Conservation (phyloP, 2,888 invertebrate species). For the Colletes collaris region DNA sequence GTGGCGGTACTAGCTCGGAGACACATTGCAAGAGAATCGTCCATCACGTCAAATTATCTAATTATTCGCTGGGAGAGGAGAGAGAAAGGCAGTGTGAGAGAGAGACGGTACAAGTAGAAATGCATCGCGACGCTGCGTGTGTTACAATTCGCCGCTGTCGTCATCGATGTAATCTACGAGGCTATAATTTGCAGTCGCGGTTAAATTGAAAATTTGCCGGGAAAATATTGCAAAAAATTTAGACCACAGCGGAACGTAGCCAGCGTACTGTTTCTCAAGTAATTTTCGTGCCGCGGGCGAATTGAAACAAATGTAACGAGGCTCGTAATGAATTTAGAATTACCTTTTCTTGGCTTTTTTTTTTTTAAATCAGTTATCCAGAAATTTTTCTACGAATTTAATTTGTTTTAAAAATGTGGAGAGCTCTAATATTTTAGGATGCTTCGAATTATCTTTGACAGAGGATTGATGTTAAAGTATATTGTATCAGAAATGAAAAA, state of each 20-base stretch:
- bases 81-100: neutral
- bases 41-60: slow-evolving; percentile 56
- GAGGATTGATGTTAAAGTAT: too few relatives aligned
- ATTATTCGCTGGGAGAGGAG: slow-evolving; percentile 36
- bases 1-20: neutral
- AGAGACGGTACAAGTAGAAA: slow-evolving; percentile 39
- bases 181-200: slow-evolving; percentile 53
- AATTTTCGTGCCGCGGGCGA: neutral
- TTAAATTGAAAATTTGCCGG: slow-evolving; percentile 53
- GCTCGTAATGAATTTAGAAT: neutral
- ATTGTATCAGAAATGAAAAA: too few relatives aligned
- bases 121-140: slow-evolving; percentile 41
- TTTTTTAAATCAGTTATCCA: too few relatives aligned
- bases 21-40: slow-evolving; percentile 43
- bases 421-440: too few relatives aligned
- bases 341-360: neutral
- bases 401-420: too few relatives aligned
- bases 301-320: slow-evolving; percentile 13
- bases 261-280: slow-evolving; percentile 1
- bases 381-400: too few relatives aligned
- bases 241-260: slow-evolving; percentile 20
- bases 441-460: too few relatives aligned
- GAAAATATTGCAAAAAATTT: slow-evolving; percentile 19
- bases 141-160: slow-evolving; percentile 56
- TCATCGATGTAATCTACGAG: slow-evolving; percentile 56